Evolutionary conservation across 2,113 vertebrate genomes (phyloP).

Genomic region (Phoxinus phoxinus): DNA sequence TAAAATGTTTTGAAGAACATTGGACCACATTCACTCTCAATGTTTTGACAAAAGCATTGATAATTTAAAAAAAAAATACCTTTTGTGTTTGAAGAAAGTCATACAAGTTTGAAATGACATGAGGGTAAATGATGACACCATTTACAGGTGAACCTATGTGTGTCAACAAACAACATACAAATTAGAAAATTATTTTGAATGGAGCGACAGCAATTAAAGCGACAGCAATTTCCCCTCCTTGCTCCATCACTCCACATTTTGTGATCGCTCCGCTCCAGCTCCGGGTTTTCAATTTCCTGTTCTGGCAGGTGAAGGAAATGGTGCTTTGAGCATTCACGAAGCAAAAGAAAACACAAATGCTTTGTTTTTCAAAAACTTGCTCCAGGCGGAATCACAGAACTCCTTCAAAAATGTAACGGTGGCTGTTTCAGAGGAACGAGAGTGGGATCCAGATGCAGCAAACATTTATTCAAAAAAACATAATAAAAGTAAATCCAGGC

Average conservation of each 20-base stretch:
- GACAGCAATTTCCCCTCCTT: not conserved
- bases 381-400: not conserved
- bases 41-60: not conserved
- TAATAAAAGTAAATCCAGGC: too few relatives aligned
- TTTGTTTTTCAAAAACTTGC: not conserved
- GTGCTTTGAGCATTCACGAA: not conserved
- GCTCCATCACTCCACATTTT: not conserved
- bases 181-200: not conserved
- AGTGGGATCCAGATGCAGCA: too few relatives aligned
- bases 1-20: not conserved
- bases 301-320: not conserved
- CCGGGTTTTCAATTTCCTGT: constrained; percentile 1
- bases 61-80: not conserved
- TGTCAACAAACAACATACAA: not conserved
- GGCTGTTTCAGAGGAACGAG: too few relatives aligned
- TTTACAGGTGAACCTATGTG: not conserved
- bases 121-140: not conserved
- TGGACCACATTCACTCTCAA: not conserved
- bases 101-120: too few relatives aligned
- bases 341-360: not conserved
- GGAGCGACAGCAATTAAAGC: not conserved
- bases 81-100: not conserved
- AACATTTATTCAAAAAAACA: too few relatives aligned
- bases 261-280: not conserved
- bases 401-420: too few relatives aligned